These are phyloP conservation scores for Enteromius mattozi DNA, from an alignment of 2,797 vertebrate genomes.

Conservation along the genomic window DNA sequence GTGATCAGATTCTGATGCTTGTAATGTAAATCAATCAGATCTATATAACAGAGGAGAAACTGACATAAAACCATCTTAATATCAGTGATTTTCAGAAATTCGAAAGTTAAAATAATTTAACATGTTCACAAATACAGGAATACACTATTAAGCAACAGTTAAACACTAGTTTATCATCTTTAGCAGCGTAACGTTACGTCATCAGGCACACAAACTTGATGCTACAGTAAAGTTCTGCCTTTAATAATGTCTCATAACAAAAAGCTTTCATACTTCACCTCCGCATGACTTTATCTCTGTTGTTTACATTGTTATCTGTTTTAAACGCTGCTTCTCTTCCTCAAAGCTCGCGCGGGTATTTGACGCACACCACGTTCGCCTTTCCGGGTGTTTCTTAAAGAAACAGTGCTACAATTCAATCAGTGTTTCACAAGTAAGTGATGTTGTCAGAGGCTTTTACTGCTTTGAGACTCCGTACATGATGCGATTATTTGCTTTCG, in stretches of 20 bases:
- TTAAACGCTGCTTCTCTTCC: neutral
- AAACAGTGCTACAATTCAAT: neutral
- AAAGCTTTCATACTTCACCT: neutral
- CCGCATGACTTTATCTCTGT: neutral
- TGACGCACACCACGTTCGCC: neutral
- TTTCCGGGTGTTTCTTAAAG: slow-evolving; percentile 32
- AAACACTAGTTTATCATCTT: no score
- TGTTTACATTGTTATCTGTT: neutral
- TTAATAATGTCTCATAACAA: neutral
- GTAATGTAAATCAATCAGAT: neutral
- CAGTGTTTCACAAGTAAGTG: slow-evolving; percentile 8
- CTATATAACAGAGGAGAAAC: neutral
- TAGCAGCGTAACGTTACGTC: no score
- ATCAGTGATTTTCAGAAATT: neutral
- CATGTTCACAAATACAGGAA: neutral
- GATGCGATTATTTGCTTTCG: neutral
- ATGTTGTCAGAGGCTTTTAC: neutral
- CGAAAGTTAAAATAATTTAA: neutral
- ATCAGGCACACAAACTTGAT: neutral
- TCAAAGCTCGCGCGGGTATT: slow-evolving; percentile 17
- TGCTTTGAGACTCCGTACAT: neutral
- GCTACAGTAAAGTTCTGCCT: neutral
- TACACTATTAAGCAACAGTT: neutral
- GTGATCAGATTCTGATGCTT: neutral
- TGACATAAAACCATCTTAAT: neutral